Conservation (phyloP, 1,140 invertebrate genomes). For the Arion vulgaris region DNA sequence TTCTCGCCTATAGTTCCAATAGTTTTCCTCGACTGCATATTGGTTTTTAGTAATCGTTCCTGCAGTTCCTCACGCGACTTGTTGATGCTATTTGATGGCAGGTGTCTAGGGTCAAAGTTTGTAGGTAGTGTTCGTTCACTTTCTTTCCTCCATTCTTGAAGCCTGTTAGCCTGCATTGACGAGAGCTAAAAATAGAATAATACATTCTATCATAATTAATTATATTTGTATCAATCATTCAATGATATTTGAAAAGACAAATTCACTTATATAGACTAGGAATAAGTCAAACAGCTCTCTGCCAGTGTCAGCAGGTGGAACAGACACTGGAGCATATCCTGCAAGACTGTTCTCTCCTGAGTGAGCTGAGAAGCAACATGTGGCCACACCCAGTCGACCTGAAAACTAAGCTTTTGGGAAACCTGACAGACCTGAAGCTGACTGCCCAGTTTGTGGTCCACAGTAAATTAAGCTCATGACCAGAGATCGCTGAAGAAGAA, state of each 20-base stretch:
- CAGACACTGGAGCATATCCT: too few relatives aligned
- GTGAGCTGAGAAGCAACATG: too few relatives aligned
- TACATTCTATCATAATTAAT: background rate
- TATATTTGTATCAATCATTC: background rate
- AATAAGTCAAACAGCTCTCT: too few relatives aligned
- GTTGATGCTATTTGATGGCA: conserved; percentile 1
- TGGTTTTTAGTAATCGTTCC: background rate
- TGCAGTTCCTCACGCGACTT: background rate
- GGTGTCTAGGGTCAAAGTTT: background rate
- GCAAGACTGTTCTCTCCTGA: too few relatives aligned
- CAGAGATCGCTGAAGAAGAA: too few relatives aligned
- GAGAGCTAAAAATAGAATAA: background rate
- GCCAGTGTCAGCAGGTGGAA: too few relatives aligned
- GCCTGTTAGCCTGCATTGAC: background rate
- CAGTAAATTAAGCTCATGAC: too few relatives aligned
- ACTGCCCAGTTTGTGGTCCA: too few relatives aligned
- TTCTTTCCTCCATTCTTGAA: background rate
- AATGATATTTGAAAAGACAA: background rate
- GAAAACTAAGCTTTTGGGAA: too few relatives aligned
- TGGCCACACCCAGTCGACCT: too few relatives aligned
- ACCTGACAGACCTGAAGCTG: too few relatives aligned
- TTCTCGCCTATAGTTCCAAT: background rate
- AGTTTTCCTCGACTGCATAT: background rate
- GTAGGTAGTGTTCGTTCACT: background rate
- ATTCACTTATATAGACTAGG: too few relatives aligned